Conservation (phyloP, 2,888 invertebrate genomes). For the Hypolimnas misippus region DNA sequence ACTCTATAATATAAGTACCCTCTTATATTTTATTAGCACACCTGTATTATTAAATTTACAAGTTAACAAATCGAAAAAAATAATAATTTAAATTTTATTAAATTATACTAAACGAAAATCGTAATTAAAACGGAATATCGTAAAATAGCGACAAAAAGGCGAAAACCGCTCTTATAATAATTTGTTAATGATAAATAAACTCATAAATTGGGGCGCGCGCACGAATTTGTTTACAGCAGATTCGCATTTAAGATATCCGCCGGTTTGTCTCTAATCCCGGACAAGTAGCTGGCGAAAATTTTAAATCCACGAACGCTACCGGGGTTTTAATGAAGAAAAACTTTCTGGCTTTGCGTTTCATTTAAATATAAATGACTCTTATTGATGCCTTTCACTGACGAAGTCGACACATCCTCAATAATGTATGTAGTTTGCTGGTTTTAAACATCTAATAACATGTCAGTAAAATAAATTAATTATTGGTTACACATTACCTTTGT, state of each 20-base stretch:
- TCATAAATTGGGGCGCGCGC: constrained; percentile 79
- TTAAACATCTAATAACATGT: not conserved
- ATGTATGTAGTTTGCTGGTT: not conserved
- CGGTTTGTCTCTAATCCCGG: constrained; percentile 83
- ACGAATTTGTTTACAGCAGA: constrained; percentile 84
- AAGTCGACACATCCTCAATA: not conserved
- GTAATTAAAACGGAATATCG: constrained; percentile 23
- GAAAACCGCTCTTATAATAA: constrained; percentile 78
- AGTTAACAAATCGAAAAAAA: not conserved
- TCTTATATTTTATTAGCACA: too few species aligned
- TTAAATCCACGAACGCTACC: constrained; percentile 69
- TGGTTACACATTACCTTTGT: too few species aligned
- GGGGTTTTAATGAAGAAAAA: constrained; percentile 74
- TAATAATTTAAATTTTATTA: not conserved
- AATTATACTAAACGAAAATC: not conserved
- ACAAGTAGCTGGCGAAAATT: constrained; percentile 81
- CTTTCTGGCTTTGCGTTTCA: constrained; percentile 34
- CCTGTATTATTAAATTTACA: not conserved
- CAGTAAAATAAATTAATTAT: too few species aligned
- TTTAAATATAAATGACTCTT: constrained; percentile 13
- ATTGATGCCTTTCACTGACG: not conserved
- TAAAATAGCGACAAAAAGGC: constrained; percentile 59
- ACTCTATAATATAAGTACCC: too few species aligned
- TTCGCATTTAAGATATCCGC: constrained; percentile 82
- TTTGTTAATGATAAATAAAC: constrained; percentile 85